Conservation (phyloP, 2,888 invertebrate genomes). For the Colostygia pectinataria region DNA sequence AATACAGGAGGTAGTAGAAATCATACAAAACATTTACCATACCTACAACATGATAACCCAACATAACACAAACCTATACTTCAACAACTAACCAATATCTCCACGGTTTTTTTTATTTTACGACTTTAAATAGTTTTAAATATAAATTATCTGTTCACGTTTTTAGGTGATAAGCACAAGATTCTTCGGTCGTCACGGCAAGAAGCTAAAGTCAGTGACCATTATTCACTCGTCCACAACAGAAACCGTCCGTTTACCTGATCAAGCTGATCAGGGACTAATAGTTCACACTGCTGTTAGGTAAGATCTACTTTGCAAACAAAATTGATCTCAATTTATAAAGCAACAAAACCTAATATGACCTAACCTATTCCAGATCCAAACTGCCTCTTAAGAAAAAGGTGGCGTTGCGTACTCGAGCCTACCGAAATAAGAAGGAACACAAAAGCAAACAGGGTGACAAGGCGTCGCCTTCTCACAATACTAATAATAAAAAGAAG, state of each 20-base stretch:
- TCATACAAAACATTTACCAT: neutral
- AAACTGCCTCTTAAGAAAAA: constrained; percentile 94
- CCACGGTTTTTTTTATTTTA: too few relatives aligned
- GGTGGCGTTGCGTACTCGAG: constrained; percentile 85
- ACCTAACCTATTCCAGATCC: constrained; percentile 79
- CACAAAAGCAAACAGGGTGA: constrained; percentile 67
- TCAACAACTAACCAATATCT: too few relatives aligned
- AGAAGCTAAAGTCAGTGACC: constrained; percentile 93
- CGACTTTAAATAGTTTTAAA: too few relatives aligned
- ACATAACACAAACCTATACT: neutral
- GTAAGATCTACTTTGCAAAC: constrained; percentile 42
- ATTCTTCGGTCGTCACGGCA: constrained; percentile 90
- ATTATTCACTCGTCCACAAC: constrained; percentile 95
- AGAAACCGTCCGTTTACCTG: constrained; percentile 92
- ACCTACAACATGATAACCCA: neutral
- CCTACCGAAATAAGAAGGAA: constrained; percentile 81
- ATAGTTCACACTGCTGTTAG: constrained; percentile 93
- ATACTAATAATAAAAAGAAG: constrained; percentile 74
- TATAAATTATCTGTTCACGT: neutral
- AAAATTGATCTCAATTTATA: neutral
- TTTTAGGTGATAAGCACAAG: constrained; percentile 90
- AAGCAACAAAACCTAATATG: neutral
- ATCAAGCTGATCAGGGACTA: constrained; percentile 87
- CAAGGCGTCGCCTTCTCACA: constrained; percentile 71
- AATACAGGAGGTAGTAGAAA: constrained; percentile 2